Evolutionary conservation across 2,113 vertebrate genomes (phyloP), one percentile per base, ranked within the genome.

Genomic region (Paedocypris sp.): DNA sequence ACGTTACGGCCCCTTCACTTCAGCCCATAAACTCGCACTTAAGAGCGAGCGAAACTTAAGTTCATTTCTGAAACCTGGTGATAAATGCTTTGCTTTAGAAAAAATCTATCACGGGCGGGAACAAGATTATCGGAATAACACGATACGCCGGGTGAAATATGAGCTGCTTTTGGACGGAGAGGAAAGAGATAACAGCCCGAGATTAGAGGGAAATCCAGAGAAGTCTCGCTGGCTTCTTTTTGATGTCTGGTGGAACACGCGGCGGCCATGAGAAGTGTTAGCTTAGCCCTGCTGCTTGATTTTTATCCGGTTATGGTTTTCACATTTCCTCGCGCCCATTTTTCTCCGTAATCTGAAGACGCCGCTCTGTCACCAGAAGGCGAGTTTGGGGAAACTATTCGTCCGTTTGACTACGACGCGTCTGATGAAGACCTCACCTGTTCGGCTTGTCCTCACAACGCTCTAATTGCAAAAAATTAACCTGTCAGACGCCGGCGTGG

Each of bases 381-480:
- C 38, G 15, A 42, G 38, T 28, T 42, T 42, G 13, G 12, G 28
- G 41, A 56, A 16, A 10, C 10, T 5, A 15, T n/a, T n/a, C n/a
- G n/a, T n/a, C n/a, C n/a, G n/a, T n/a, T n/a, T n/a, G n/a, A n/a
- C n/a, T n/a, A n/a, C n/a, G 48, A 61, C 38, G 36, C 19, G 23
- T 49, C n/a, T 4, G 36, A 39, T 38, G 68, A 66, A 70, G 68
- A 66, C 62, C 68, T 66, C 67, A 63, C 57, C 35, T 63, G 64
- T 70, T 83, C 86, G 73, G 83, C 84, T 87, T 87, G 84, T 82
- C 82, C 78, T 83, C 85, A 73, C 80, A 86, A 87, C 88, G 82
- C 80, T 86, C 71, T 85, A 87, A 78, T 77, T 73, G 75, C 73
- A 59, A 70, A 77, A 75, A 80, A 80, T 83, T 73, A 80, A 81